phyloP scores from a whole-genome alignment of 2,113 vertebrate species.

The Azemiops feae region DNA sequence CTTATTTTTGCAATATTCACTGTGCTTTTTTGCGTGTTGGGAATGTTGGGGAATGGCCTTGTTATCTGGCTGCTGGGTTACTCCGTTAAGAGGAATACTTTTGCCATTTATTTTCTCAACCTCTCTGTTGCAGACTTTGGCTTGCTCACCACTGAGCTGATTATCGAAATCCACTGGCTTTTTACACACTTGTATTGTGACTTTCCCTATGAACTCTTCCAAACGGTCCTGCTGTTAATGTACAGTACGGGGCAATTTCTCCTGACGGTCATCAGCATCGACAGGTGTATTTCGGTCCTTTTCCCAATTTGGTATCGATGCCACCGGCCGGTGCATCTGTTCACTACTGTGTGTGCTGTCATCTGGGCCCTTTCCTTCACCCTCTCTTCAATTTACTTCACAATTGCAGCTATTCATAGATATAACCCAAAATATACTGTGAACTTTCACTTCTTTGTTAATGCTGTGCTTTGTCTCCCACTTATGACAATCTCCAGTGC shows the following conservation, averaged over 20 bases:
- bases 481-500: background rate
- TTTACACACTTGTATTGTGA: background rate
- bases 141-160: background rate
- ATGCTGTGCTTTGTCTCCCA: background rate
- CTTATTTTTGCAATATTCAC: background rate
- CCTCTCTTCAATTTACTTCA: background rate
- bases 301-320: background rate
- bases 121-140: background rate
- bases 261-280: background rate
- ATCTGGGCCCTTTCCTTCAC: background rate
- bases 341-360: background rate
- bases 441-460: background rate
- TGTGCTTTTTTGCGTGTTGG: background rate
- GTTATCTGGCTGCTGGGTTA: slow-evolving; percentile 1
- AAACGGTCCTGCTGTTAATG: background rate
- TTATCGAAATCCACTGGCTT: background rate
- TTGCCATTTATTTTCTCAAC: background rate
- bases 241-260: slow-evolving; percentile 41
- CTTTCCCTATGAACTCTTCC: background rate
- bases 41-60: background rate
- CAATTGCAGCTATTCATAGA: no score
- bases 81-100: background rate
- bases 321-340: background rate
- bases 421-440: background rate
- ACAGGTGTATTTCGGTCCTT: background rate